Evolutionary conservation across 2,113 vertebrate genomes (phyloP).

Genomic region (Paralichthys olivaceus): DNA sequence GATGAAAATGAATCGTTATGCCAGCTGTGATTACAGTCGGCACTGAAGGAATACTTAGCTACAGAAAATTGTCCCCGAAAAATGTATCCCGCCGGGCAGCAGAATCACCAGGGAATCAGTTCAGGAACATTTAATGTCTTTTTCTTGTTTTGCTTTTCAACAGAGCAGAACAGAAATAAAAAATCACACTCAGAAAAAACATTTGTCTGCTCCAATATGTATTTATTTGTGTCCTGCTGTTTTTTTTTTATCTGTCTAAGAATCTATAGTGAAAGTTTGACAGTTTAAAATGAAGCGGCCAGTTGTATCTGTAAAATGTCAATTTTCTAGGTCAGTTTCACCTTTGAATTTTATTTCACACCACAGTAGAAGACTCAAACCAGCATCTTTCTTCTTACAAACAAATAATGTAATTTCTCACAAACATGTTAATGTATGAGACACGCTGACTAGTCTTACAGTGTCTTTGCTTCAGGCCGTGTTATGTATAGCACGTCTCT

Average conservation of each 20-base stretch:
- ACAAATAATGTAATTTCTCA: too few relatives aligned
- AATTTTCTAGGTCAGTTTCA: too few relatives aligned
- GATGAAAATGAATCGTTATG: constrained; percentile 25
- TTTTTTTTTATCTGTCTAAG: neutral
- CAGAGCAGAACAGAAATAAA: neutral
- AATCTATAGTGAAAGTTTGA: neutral
- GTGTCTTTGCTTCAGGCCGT: neutral
- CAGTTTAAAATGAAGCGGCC: neutral
- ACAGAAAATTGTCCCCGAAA: constrained; percentile 4
- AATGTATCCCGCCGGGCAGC: constrained; percentile 11
- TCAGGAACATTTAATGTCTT: neutral
- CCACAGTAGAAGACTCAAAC: too few relatives aligned
- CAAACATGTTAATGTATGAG: too few relatives aligned
- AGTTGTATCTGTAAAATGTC: neutral
- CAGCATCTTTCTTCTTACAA: too few relatives aligned
- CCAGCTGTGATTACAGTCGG: constrained; percentile 42
- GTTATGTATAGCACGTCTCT: neutral
- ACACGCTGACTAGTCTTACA: neutral
- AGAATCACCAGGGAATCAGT: neutral
- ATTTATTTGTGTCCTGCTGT: neutral
- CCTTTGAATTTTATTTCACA: too few relatives aligned
- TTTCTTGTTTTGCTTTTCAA: constrained; percentile 1
- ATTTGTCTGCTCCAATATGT: neutral
- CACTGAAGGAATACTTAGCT: constrained; percentile 22
- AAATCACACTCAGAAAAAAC: neutral